phyloP scores from a whole-genome alignment of 1,140 invertebrate genomes.

The Andricus grossulariae region DNA sequence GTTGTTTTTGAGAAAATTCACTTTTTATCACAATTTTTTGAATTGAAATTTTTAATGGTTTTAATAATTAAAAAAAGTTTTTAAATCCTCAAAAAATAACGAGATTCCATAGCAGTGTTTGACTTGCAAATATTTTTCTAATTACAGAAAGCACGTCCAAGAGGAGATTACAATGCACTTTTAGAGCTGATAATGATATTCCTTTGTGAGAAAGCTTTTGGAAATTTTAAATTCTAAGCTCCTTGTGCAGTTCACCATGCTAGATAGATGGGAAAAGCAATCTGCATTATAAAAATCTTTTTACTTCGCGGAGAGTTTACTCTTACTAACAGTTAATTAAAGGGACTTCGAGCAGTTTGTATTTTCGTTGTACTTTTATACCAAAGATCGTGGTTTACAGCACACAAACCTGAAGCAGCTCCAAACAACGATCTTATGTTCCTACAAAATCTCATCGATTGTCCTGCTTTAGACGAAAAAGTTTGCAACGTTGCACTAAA shows the following conservation, averaged over 20 bases:
- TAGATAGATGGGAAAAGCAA: conserved; percentile 62
- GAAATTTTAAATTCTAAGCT: conserved; percentile 59
- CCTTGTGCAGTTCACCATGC: conserved; percentile 66
- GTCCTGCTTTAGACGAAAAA: neutral
- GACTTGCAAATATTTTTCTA: neutral
- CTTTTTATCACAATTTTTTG: no score
- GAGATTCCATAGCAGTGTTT: no score
- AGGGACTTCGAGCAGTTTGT: conserved; percentile 29
- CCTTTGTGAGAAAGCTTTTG: conserved; percentile 59
- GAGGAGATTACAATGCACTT: conserved; percentile 67
- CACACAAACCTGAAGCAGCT: neutral
- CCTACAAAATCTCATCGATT: neutral
- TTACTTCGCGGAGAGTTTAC: conserved; percentile 28
- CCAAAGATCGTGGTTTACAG: conserved; percentile 35
- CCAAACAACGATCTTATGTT: conserved; percentile 41
- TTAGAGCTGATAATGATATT: conserved; percentile 66
- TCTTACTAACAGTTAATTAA: conserved; percentile 2
- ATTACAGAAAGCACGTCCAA: conserved; percentile 26
- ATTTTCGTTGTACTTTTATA: conserved; percentile 37
- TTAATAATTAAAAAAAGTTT: no score
- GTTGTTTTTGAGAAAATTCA: no score
- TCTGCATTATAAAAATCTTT: conserved; percentile 66
- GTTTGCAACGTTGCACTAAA: neutral
- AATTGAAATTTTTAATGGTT: no score
- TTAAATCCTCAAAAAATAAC: no score